Conservation (phyloP, 2,113 vertebrate genomes). For the zebrafish (Danio rerio) region GRCz12tu NC_133189.1:30098001-30098500, state of each 20-base stretch:
- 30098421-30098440: constrained; percentile 40
- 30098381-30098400: constrained; percentile 29
- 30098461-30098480: constrained; percentile 35
- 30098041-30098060: neutral
- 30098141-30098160: constrained; percentile 20
- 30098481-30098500: constrained; percentile 4
- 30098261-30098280: constrained; percentile 31
- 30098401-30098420: constrained; percentile 35
- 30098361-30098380: constrained; percentile 31
- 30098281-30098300: constrained; percentile 6
- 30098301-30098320: constrained; percentile 28
- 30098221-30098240: constrained; percentile 46
- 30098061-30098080: neutral
- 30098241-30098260: constrained; percentile 36
- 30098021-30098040: neutral
- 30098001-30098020: neutral
- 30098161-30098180: constrained; percentile 8
- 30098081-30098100: neutral
- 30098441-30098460: constrained; percentile 21
- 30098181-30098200: constrained; percentile 36
- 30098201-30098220: constrained; percentile 52
- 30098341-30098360: constrained; percentile 6
- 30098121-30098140: neutral
- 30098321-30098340: constrained; percentile 3
- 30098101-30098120: neutral